Conservation (phyloP, 2,113 vertebrate species). For the Micronycteris hirsuta region DNA sequence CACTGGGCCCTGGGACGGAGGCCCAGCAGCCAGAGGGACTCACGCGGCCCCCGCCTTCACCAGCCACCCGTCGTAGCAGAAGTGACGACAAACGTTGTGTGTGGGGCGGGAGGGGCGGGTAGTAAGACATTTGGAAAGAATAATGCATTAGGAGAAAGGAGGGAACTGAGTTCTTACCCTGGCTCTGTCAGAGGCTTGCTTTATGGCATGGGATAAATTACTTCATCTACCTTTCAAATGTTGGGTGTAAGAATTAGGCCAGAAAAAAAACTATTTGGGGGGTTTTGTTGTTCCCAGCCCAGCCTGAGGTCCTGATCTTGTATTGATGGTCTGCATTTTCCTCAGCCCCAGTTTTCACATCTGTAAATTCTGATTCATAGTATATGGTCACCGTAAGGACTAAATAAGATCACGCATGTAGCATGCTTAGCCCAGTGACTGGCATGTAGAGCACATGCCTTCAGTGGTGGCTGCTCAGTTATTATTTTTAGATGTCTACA, state of each 20-base stretch:
- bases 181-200: neutral
- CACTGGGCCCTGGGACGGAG: neutral
- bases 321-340: neutral
- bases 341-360: neutral
- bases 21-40: neutral
- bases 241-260: neutral
- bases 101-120: no score
- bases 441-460: accelerated
- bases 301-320: neutral
- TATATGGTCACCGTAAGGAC: neutral
- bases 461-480: neutral
- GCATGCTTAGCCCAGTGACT: neutral
- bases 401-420: neutral
- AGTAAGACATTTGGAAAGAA: neutral
- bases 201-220: neutral
- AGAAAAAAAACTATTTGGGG: neutral
- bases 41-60: accelerated
- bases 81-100: accelerated
- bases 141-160: neutral
- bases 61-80: accelerated
- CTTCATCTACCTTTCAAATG: neutral
- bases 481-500: neutral
- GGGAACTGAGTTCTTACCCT: neutral
- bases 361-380: neutral
- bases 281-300: neutral